Conservation (phyloP, 2,797 vertebrate genomes). For the Parotocinclus haroldoi region DNA sequence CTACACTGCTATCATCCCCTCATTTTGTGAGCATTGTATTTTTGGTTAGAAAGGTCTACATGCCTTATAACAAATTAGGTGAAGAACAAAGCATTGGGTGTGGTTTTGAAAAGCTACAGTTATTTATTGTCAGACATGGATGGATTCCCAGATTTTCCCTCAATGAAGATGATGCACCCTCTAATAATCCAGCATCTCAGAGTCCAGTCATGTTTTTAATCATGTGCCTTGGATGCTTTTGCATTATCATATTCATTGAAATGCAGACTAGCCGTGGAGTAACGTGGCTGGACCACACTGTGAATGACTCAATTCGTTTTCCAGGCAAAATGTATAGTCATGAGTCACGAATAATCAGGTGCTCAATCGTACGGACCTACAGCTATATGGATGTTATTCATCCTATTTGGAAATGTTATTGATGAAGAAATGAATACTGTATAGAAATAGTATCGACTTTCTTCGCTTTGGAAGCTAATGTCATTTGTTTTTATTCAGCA, state of each 20-base stretch:
- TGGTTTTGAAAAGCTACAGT: too few species aligned
- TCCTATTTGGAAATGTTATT: neutral
- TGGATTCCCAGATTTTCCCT: slow-evolving; percentile 12
- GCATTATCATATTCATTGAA: slow-evolving; percentile 12
- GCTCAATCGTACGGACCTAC: slow-evolving; percentile 22
- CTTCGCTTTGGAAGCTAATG: too few species aligned
- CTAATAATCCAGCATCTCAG: slow-evolving; percentile 34
- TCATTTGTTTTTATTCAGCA: too few species aligned
- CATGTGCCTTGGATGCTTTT: slow-evolving; percentile 24
- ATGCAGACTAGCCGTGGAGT: slow-evolving; percentile 20
- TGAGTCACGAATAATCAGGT: neutral
- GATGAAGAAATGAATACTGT: neutral
- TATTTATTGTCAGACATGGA: too few species aligned
- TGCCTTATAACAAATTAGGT: too few species aligned
- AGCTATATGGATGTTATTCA: slow-evolving; percentile 10
- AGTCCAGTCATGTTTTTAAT: slow-evolving; percentile 46
- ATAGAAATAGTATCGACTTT: too few species aligned
- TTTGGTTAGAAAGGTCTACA: too few species aligned
- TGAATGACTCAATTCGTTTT: slow-evolving; percentile 9
- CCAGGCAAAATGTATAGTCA: neutral
- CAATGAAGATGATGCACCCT: neutral
- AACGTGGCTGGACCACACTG: slow-evolving; percentile 25
- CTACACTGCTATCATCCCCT: too few species aligned
- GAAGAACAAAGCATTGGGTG: too few species aligned
- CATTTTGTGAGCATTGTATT: too few species aligned